phyloP scores from a whole-genome alignment of 2,888 invertebrate genomes.

The Pharmacophagus antenor region DNA sequence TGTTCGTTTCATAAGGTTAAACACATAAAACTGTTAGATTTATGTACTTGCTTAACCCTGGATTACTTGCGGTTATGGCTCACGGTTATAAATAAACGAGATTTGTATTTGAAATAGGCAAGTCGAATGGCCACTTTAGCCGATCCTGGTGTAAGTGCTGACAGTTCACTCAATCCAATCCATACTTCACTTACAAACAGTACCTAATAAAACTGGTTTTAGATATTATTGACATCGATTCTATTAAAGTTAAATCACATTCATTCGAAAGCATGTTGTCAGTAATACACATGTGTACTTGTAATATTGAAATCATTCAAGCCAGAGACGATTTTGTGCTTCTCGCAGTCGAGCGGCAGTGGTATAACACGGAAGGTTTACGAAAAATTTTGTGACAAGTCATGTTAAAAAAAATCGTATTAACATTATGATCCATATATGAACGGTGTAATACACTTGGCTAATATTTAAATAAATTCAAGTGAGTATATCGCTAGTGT shows the following conservation, averaged over 20 bases:
- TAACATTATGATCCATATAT: too few relatives aligned
- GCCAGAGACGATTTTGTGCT: too few relatives aligned
- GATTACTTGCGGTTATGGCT: neutral
- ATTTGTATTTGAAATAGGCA: constrained; percentile 15
- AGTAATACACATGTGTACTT: too few relatives aligned
- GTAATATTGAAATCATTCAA: too few relatives aligned
- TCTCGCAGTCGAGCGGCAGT: too few relatives aligned
- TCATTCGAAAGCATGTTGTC: too few relatives aligned
- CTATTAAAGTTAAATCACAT: neutral
- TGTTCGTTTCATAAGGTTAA: constrained; percentile 24
- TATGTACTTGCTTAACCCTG: neutral
- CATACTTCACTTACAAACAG: constrained; percentile 5
- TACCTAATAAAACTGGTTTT: constrained; percentile 21
- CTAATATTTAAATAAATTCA: too few relatives aligned
- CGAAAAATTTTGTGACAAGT: too few relatives aligned
- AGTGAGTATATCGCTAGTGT: too few relatives aligned
- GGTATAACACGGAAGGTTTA: too few relatives aligned
- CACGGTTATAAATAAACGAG: constrained; percentile 8
- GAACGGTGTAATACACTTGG: too few relatives aligned
- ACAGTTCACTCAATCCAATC: constrained; percentile 13
- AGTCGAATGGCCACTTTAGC: constrained; percentile 15
- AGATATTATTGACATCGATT: neutral
- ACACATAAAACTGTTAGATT: constrained; percentile 28
- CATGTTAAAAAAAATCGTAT: too few relatives aligned
- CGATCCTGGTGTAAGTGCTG: constrained; percentile 3